These are phyloP conservation scores for Bothrops alternatus DNA, from an alignment of 2,797 vertebrate genomes.

Conservation along the genomic window DNA sequence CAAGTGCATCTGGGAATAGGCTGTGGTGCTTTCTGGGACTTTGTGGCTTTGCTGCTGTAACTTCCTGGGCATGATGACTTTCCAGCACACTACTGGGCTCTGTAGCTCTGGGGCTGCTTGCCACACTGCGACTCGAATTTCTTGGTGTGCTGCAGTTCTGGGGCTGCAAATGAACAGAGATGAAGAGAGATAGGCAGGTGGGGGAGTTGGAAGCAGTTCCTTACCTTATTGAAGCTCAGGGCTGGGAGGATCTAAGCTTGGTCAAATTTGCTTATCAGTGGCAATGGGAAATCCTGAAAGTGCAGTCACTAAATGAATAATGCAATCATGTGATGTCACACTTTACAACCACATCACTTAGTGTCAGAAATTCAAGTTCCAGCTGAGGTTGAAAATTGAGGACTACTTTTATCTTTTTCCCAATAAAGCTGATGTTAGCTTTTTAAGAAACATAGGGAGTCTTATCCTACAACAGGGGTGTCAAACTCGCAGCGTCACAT, in stretches of 20 bases:
- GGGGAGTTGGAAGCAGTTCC: not conserved
- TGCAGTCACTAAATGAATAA: not conserved
- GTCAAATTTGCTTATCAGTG: not conserved
- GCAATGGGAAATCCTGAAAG: not conserved
- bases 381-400: not conserved
- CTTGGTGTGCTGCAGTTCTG: not conserved
- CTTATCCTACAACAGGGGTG: not conserved
- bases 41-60: not conserved
- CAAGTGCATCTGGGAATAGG: not conserved
- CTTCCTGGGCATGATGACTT: not conserved
- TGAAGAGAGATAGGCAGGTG: not conserved
- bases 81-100: not conserved
- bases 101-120: not conserved
- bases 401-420: not conserved
- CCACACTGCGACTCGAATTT: not conserved
- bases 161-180: not conserved
- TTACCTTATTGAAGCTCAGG: not conserved
- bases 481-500: no score
- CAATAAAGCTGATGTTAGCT: not conserved
- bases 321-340: not conserved
- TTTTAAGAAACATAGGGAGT: not conserved
- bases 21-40: not conserved
- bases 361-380: not conserved
- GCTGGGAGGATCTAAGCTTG: not conserved
- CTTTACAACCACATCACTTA: not conserved